Evolutionary conservation across 2,888 invertebrate genomes (phyloP), one percentile per base, ranked within the genome.

Genomic region (Drosophila monieri): DNA sequence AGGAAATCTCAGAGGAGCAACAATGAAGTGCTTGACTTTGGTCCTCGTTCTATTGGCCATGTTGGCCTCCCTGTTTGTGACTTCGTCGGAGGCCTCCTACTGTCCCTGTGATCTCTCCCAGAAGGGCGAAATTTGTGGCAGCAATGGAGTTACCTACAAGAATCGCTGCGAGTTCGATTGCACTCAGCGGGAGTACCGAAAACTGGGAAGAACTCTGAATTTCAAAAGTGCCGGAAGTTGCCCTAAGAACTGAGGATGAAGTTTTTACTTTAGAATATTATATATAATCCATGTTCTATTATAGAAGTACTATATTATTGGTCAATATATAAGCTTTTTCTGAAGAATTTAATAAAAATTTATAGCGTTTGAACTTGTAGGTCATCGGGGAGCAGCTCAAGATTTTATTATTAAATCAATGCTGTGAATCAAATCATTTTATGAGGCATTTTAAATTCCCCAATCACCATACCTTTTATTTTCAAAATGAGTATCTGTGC

Each of bases 91-190:
- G 71, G 89, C 80, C 30, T 81, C 78, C 52, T 89, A 95, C 90
- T 98, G 98, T 92, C 95, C 96, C 80, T 98, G 98, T 91, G 94
- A 95, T 53, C 95, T 95, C 91, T 27, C 27, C 6, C 76, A 81
- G n/a, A 96, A 96, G 90, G 96, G 95, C 90, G 96, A 97, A 23
- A 96, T 99, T 71, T 99, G 98, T 92, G 98, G 97, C 51, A 95
- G 96, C 90, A 96, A 98, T 91, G 96, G 97, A 56, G 94, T 97
- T 76, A 96, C 97, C 35, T 99, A 97, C 92, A 98, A 96, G 92
- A 98, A 97, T 76, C 97, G 98, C 5, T 99, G 98, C 91, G 97
- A 97, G 92, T 98, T 98, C 57, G 98, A 98, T 71, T 99, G 98
- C 91, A 95, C 95, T 46, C 90, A 90, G 56, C 77, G 89, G 41